Percentiles rank a stretch among this genome's conserved stretches.
These are phyloP conservation scores for Scotopteryx bipunctaria DNA, from an alignment of 2,888 invertebrate genomes.

Conservation along the genomic window DNA sequence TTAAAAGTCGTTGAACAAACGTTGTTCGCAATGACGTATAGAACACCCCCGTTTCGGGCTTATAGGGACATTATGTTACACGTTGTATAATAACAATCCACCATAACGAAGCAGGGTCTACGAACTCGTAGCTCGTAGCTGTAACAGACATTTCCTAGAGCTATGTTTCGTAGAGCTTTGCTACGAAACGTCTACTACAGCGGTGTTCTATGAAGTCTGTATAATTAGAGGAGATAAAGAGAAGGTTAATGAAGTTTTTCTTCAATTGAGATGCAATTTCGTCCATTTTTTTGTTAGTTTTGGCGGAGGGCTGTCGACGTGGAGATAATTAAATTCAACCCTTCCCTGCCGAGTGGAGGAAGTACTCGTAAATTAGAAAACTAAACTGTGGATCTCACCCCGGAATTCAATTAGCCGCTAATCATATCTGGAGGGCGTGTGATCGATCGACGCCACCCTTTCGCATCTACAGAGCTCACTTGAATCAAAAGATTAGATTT, in stretches of 20 bases:
- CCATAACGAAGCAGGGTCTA: conserved; percentile 49
- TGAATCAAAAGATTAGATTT: conserved; percentile 25
- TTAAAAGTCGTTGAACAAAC: no score
- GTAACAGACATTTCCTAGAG: conserved; percentile 22
- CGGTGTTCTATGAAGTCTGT: conserved; percentile 40
- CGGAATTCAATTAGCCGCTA: conserved; percentile 81
- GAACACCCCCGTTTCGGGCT: no score
- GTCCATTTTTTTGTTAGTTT: conserved; percentile 61
- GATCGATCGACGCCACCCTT: conserved; percentile 73
- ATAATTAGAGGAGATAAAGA: conserved; percentile 41
- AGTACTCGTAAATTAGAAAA: conserved; percentile 82
- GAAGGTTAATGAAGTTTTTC: conserved; percentile 48
- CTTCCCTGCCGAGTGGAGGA: conserved; percentile 73
- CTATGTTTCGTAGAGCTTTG: conserved; percentile 38
- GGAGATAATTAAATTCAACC: conserved; percentile 80
- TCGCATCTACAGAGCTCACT: conserved; percentile 47
- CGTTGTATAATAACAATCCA: conserved; percentile 53
- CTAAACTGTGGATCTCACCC: conserved; percentile 82
- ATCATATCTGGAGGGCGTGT: conserved; percentile 82
- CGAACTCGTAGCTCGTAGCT: conserved; percentile 41
- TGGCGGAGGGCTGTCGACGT: conserved; percentile 59
- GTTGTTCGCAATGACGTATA: no score
- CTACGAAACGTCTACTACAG: conserved; percentile 23
- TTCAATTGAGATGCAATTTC: conserved; percentile 61
- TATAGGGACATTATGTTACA: conserved; percentile 39